Conservation (phyloP, 2,888 invertebrate genomes). For the Dicyrtomina minuta region DNA sequence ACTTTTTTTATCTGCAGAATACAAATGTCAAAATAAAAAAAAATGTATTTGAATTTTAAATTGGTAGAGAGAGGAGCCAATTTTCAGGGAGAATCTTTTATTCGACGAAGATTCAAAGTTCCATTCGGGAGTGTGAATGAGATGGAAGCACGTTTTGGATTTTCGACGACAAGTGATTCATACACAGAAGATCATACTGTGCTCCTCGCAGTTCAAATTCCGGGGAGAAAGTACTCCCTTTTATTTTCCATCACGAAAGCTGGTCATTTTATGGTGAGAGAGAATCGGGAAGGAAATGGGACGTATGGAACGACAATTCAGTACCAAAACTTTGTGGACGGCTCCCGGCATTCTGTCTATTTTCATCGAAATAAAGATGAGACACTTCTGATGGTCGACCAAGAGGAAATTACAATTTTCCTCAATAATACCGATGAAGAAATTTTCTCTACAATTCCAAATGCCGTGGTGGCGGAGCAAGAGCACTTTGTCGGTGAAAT, state of each 20-base stretch:
- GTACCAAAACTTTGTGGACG: constrained; percentile 78
- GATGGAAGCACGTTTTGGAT: constrained; percentile 81
- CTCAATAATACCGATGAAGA: constrained; percentile 8
- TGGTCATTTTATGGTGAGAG: constrained; percentile 80
- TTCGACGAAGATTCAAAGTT: constrained; percentile 72
- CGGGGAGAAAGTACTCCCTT: constrained; percentile 77
- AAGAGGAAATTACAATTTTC: constrained; percentile 42
- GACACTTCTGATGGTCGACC: constrained; percentile 62
- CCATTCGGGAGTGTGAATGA: constrained; percentile 61
- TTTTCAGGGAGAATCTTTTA: constrained; percentile 81
- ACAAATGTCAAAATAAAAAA: too few species aligned
- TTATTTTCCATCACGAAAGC: constrained; percentile 79
- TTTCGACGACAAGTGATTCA: constrained; percentile 66
- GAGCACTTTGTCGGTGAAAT: constrained; percentile 64
- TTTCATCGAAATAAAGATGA: constrained; percentile 69
- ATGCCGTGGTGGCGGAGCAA: constrained; percentile 58
- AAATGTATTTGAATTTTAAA: too few species aligned
- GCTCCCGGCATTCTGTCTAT: constrained; percentile 74
- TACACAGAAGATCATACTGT: constrained; percentile 71
- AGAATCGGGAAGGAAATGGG: constrained; percentile 73
- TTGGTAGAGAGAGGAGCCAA: constrained; percentile 77
- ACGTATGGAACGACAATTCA: constrained; percentile 72
- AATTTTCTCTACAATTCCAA: constrained; percentile 59
- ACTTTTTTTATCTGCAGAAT: too few species aligned
- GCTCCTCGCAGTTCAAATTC: constrained; percentile 72